Base-by-base conservation (phyloP, 1,140 invertebrate genomes). In the Brachionus calyciflorus region DNA sequence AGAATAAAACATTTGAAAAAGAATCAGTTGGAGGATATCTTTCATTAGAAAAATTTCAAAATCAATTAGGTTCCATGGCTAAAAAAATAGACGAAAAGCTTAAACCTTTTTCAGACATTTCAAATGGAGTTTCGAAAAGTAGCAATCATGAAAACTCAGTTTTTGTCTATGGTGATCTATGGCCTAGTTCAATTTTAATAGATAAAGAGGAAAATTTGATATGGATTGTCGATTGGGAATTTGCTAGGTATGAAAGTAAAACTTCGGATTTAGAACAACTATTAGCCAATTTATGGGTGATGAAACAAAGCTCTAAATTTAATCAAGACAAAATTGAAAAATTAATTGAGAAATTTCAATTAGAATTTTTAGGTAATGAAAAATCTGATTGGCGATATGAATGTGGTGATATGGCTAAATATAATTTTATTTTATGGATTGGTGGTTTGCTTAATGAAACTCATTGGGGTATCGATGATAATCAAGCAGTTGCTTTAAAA, bases 131-230 rank as follows among this genome's bases (percentile, higher is more conserved):
- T 28, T 55, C 28, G 28, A 33, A 49, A 51, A 24, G 17, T 19
- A 73, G 33, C 40, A 33, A 55, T 40, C 14, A 48, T 5, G 7
- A 6, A 24, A 14, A 49, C 46, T 37, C 26, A 17, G 37, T 40
- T 12, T 55, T 73, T 73, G 69, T 55, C 1, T 51, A 51, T 19
- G 69, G 69, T 24, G 69, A 73, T 41, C 40, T 73, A 21, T 73
- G 69, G 69, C 46, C 69, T 0, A 73, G 37, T 73, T 73, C 69
- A 6, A 73, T 73, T 30, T 33, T 73, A n/a, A 41, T 73, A n/a
- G 69, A 73, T 24, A n/a, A 73, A 17, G 69, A 73, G 41, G 51
- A 73, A 24, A 30, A 73, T 9, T 26, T 73, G 9, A 41, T 73
- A 12, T 73, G 69, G 69, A 30, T 73, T 17, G 33, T 73, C 2